A percentile compares a stretch with the other conserved stretches of the same genome.
Conservation (phyloP, 2,888 invertebrate species). For the Dichetophora obliterata region DNA sequence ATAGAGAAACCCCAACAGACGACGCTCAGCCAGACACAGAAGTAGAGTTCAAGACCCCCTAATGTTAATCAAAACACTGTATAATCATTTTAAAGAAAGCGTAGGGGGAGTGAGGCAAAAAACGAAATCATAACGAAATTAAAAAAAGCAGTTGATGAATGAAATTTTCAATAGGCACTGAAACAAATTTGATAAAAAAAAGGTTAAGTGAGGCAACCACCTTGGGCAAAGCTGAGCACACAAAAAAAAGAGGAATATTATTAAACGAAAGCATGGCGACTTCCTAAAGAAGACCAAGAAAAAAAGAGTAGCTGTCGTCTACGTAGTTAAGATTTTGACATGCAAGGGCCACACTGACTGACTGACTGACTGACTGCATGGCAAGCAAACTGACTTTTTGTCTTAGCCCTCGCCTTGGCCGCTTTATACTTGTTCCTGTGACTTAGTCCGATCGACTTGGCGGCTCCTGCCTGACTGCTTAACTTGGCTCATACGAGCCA, state of each 20-base stretch:
- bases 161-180: constrained; percentile 30
- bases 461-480: background rate
- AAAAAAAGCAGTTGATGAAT: constrained; percentile 27
- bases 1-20: background rate
- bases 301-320: constrained; percentile 39
- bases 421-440: background rate
- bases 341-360: constrained; percentile 33
- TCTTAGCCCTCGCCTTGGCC: background rate
- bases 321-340: constrained; percentile 44
- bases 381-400: background rate
- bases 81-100: background rate
- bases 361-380: background rate
- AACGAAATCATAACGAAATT: constrained; percentile 6
- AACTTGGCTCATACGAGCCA: background rate
- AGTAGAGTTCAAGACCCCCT: constrained; percentile 36
- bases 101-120: background rate
- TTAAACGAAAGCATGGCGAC: background rate
- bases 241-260: background rate
- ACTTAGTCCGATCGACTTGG: background rate
- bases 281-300: background rate
- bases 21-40: background rate
- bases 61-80: constrained; percentile 6
- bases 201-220: background rate
- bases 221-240: background rate
- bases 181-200: constrained; percentile 27